phyloP scores from a whole-genome alignment of 2,113 vertebrate species.

The Etheostoma cragini region DNA sequence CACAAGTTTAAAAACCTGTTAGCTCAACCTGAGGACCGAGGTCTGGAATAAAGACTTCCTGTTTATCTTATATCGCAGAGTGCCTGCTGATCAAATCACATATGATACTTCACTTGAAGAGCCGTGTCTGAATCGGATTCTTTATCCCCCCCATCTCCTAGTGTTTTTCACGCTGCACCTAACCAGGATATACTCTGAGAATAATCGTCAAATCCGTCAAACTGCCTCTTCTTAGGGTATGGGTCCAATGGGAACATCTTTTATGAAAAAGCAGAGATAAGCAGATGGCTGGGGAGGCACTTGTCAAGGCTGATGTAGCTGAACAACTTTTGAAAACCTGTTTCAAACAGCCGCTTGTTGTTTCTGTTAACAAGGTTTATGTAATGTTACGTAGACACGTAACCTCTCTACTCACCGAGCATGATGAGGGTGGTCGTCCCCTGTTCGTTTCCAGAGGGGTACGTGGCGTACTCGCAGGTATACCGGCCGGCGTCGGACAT shows the following conservation, averaged over 20 bases:
- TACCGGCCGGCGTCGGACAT: conserved; percentile 88
- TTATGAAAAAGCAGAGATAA: conserved; percentile 45
- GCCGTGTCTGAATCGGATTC: not conserved
- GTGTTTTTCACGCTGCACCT: conserved; percentile 19
- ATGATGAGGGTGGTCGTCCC: conserved; percentile 83
- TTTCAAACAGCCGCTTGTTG: not conserved
- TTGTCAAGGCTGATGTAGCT: conserved; percentile 44
- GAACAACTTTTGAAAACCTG: conserved; percentile 24
- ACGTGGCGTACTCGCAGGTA: conserved; percentile 89
- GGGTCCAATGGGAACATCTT: conserved; percentile 28
- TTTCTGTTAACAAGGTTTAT: not conserved
- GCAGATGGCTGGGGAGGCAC: conserved; percentile 58
- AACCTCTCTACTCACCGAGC: conserved; percentile 74
- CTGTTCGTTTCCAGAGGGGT: conserved; percentile 87
- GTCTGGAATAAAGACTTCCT: too few relatives aligned
- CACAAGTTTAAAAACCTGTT: not conserved
- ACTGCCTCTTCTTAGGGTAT: conserved; percentile 41
- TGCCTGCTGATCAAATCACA: not conserved
- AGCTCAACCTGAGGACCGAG: not conserved
- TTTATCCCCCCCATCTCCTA: not conserved
- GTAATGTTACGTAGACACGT: not conserved
- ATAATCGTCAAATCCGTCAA: conserved; percentile 40
- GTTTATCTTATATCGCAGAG: too few relatives aligned
- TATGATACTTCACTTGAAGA: not conserved
- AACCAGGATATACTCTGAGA: conserved; percentile 28